Evolutionary conservation across 2,888 invertebrate species (phyloP), one percentile per base, ranked within the genome.

Genomic region (Plebejus melissa): DNA sequence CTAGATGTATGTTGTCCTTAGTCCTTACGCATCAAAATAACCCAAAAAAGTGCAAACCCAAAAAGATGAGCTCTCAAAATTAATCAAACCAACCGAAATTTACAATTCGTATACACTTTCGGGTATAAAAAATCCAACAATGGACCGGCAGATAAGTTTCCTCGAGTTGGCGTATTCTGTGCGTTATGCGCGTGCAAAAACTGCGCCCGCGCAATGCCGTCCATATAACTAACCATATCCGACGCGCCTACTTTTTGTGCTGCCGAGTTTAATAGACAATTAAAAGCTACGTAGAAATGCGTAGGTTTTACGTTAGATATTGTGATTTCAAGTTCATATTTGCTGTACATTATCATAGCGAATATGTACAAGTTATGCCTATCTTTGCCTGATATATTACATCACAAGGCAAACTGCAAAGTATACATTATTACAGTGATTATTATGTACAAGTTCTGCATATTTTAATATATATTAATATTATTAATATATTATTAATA

Each of bases 201-300:
- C 32, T 5, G 36, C 32, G 65, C 32, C 13, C 1, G 32, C 28
- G 60, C 65, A 65, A 65, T 65, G 65, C 65, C 32, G 32, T 65
- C 65, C 32, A 65, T 88, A 90, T 90, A 90, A 88, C 88, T 83
- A 85, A 84, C 90, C 90, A 85, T 91, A 91, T 89, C 81, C 82
- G 89, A 83, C 79, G 80, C 81, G 80, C 81, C 86, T 79, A 81
- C 86, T 88, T 90, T 90, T 89, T 88, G 82, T 81, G 69, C 74
- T 41, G 74, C 79, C 75, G 75, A 78, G 78, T 78, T 81, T 81
- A 80, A 80, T 82, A 82, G 81, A 80, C 78, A 79, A 81, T 81
- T 80, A 80, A 79, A 78, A 79, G 50, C 13, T 72, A 54, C 65
- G 65, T 13, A 65, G 65, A 32, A 32, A 36, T 65, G 65, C 60